A percentile compares a stretch with the other conserved stretches of the same genome.
These are phyloP conservation scores for Sminthurides aquaticus DNA, from an alignment of 2,888 invertebrate species.

Conservation along the genomic window DNA sequence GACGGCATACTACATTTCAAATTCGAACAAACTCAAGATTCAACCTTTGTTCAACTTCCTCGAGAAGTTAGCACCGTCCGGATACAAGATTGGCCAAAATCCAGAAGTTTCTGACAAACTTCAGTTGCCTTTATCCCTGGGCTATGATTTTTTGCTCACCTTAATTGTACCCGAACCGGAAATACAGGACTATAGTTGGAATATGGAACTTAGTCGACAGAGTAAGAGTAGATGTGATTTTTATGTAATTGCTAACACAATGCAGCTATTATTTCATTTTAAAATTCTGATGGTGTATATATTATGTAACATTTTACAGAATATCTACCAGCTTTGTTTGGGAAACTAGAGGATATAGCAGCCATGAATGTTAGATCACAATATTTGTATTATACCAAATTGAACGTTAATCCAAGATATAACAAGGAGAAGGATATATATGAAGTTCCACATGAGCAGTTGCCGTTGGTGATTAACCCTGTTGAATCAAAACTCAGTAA, in stretches of 20 bases:
- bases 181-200: slow-evolving; percentile 59
- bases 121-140: slow-evolving; percentile 54
- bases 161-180: slow-evolving; percentile 77
- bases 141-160: slow-evolving; percentile 72
- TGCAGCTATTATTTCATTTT: not conserved
- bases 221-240: slow-evolving; percentile 47
- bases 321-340: slow-evolving; percentile 68
- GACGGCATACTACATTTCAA: slow-evolving; percentile 36
- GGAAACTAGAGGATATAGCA: slow-evolving; percentile 62
- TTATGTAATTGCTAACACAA: too few species aligned
- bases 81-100: not conserved
- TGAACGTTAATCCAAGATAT: slow-evolving; percentile 62
- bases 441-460: slow-evolving; percentile 59
- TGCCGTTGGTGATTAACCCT: slow-evolving; percentile 76
- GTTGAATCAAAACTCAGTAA: slow-evolving; percentile 70
- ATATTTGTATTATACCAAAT: slow-evolving; percentile 72
- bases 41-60: slow-evolving; percentile 24
- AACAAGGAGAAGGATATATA: slow-evolving; percentile 53
- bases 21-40: slow-evolving; percentile 27
- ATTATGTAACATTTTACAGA: slow-evolving; percentile 52
- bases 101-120: slow-evolving; percentile 20
- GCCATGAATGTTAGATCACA: slow-evolving; percentile 80
- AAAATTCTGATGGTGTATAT: not conserved
- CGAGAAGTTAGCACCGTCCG: slow-evolving; percentile 21
- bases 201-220: slow-evolving; percentile 61